Evolutionary conservation across 2,113 vertebrate genomes (phyloP).

Genomic region (Strix uralensis): DNA sequence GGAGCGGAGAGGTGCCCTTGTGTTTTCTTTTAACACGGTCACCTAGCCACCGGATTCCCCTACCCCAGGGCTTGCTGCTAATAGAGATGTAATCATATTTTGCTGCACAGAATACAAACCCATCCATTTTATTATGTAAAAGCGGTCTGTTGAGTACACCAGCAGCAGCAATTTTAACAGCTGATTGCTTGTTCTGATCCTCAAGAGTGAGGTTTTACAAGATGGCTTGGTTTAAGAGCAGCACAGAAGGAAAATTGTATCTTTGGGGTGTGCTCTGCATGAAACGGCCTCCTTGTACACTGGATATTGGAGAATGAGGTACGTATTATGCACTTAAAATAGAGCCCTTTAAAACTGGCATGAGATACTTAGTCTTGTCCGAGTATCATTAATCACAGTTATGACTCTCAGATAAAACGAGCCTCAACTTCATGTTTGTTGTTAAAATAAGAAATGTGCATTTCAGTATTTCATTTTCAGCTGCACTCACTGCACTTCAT

Average conservation of each 20-base stretch:
- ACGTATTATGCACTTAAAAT: neutral
- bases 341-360: slow-evolving; percentile 19
- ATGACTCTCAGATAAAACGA: neutral
- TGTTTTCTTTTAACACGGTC: neutral
- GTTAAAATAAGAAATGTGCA: neutral
- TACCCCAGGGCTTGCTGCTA: neutral
- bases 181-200: neutral
- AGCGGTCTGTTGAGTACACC: neutral
- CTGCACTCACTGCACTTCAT: neutral
- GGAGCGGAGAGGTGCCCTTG: neutral
- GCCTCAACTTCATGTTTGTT: neutral
- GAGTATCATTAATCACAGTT: neutral
- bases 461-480: neutral
- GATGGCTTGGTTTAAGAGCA: neutral
- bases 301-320: neutral
- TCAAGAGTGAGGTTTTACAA: neutral
- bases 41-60: neutral
- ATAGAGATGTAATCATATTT: neutral
- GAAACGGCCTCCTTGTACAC: neutral
- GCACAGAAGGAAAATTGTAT: neutral
- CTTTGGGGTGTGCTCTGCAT: neutral
- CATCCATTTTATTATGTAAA: neutral
- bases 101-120: neutral
- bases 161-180: neutral
- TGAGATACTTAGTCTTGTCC: neutral